Evolutionary conservation across 2,113 vertebrate genomes (phyloP).

Genomic region (Alosa alosa): DNA sequence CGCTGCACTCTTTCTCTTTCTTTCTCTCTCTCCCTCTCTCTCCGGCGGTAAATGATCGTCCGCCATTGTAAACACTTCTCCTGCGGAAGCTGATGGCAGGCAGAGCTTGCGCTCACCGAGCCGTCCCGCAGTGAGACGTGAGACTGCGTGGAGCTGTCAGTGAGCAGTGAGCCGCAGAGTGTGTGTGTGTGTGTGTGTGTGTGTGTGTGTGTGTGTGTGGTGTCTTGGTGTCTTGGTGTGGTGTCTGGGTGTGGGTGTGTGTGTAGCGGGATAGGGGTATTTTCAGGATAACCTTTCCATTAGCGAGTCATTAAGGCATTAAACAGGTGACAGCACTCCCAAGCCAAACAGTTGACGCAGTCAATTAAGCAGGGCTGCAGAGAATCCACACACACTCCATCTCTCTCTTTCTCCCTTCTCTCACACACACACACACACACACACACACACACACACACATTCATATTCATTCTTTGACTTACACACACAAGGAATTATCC

Average conservation of each 20-base stretch:
- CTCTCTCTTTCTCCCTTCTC: too few species aligned
- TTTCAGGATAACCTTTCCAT: neutral
- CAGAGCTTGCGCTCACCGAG: neutral
- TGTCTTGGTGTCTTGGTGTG: neutral
- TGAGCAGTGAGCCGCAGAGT: constrained; percentile 10
- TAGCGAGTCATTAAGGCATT: neutral
- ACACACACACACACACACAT: neutral
- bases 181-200: neutral
- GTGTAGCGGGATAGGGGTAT: neutral
- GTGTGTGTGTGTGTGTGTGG: neutral
- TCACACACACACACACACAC: neutral
- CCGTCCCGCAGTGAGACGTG: neutral
- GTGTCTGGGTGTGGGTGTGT: neutral
- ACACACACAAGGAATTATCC: neutral
- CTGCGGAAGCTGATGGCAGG: neutral
- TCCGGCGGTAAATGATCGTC: neutral
- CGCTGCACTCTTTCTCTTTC: neutral
- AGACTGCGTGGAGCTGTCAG: neutral
- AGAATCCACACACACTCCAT: neutral
- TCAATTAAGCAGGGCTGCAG: neutral
- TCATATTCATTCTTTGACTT: too few species aligned
- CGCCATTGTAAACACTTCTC: neutral
- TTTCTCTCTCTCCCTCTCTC: neutral
- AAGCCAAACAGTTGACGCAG: neutral
- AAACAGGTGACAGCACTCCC: neutral